Base-by-base conservation (phyloP, 2,797 vertebrate genomes). In the Artibeus lituratus region DNA sequence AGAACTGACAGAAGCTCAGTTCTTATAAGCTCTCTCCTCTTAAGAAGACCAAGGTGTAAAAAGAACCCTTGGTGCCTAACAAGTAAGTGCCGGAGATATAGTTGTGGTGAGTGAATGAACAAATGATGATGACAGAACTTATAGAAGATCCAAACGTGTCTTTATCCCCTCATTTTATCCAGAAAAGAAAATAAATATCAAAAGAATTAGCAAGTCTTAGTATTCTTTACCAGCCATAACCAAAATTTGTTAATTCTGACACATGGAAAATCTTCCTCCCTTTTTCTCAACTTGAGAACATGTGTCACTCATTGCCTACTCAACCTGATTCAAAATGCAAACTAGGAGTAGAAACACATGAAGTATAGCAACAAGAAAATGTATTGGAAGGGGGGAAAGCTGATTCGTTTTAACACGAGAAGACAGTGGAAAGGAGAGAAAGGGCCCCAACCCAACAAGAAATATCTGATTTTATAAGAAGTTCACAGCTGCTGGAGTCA, bases 111-210 rank as follows among this genome's bases (percentile, higher is more conserved):
- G 47, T 76, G 84, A 93, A 76, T 37, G 15, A 94, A 67, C 21
- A 86, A 70, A 74, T 14, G 44, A 87, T 72, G 22, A 47, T 57
- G 29, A 6, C 14, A 73, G 76, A 94, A 55, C 2, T 67, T 90
- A 65, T 37, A 81, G 1, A 91, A 53, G 11, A 84, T 10, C 15
- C 5, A 81, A 32, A 80, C 14, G 7, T 55, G 47, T 37, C 49
- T 39, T 92, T 90, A 59, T 53, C 83, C 87, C 74, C 95, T 94
- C 74, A 85, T 42, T 73, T 80, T 73, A 94, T 47, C 90, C 24
- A 78, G 21, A 73, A 93, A 95, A n/a, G 7, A 96, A n/a, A 96
- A 55, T 29, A 80, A 92, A 55, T 1, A 67, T 39, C 10, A 35
- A 93, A 82, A 72, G 11, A 93, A 92, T 42, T 55, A 86, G 37